phyloP scores from a whole-genome alignment of 2,888 invertebrate species.

The Oscheius myriophilus region DNA sequence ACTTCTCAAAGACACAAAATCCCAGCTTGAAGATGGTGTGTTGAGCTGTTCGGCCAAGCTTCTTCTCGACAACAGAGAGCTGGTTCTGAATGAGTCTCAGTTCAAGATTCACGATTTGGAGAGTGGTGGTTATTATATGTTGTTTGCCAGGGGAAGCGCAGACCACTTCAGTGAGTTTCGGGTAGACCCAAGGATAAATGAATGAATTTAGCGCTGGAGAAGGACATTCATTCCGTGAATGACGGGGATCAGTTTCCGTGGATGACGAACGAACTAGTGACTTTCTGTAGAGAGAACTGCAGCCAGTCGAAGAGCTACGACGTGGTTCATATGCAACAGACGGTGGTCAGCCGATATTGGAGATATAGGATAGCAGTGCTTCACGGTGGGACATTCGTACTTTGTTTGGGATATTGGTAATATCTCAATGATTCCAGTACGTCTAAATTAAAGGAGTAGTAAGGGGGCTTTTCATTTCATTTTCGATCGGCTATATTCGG shows the following conservation, averaged over 20 bases:
- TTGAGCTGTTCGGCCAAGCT: constrained; percentile 47
- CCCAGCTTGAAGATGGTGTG: constrained; percentile 42
- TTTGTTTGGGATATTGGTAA: not conserved
- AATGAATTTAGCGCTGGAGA: constrained; percentile 50
- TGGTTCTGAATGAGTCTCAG: constrained; percentile 38
- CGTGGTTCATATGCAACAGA: constrained; percentile 45
- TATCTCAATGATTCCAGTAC: not conserved
- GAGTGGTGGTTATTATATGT: constrained; percentile 42
- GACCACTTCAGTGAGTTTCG: constrained; percentile 48
- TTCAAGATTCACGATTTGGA: constrained; percentile 57
- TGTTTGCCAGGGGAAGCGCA: constrained; percentile 57
- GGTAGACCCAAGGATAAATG: not conserved
- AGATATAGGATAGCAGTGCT: constrained; percentile 56
- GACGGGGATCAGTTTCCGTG: constrained; percentile 56
- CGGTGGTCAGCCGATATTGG: constrained; percentile 52
- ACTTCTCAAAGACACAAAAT: constrained; percentile 40
- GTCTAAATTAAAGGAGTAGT: no score
- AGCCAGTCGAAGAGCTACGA: constrained; percentile 12
- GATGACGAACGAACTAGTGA: constrained; percentile 50
- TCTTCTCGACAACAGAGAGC: constrained; percentile 40
- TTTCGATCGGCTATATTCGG: no score
- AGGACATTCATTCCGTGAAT: constrained; percentile 58
- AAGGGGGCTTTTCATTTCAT: no score
- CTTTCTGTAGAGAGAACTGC: constrained; percentile 26
- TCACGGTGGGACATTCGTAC: no score